These are phyloP conservation scores for Leucoraja erinaceus DNA, from an alignment of 2,113 vertebrate genomes.

Conservation along the genomic window DNA sequence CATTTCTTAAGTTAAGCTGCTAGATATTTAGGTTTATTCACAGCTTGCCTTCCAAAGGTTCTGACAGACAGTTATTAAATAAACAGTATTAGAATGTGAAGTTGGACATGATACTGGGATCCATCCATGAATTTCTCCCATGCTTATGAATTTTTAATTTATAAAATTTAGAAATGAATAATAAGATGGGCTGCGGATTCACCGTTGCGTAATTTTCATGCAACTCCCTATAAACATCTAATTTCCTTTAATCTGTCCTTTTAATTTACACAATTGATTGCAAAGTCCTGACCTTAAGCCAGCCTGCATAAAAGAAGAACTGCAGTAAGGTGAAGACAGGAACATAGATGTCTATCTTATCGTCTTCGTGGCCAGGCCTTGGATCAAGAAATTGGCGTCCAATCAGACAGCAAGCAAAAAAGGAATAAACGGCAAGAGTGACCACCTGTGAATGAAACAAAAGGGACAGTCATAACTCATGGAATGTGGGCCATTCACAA, in stretches of 20 bases:
- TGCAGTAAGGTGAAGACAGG: constrained; percentile 77
- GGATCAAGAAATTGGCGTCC: constrained; percentile 74
- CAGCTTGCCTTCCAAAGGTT: neutral
- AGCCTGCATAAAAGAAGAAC: constrained; percentile 83
- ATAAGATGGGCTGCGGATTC: neutral
- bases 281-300: constrained; percentile 70
- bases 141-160: neutral
- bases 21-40: neutral
- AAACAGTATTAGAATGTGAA: neutral
- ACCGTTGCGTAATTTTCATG: neutral
- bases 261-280: neutral
- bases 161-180: neutral
- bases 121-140: neutral
- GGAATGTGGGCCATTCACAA: neutral
- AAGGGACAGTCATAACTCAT: neutral
- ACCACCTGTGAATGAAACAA: constrained; percentile 62
- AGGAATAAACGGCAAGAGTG: constrained; percentile 77
- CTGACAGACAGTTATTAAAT: neutral
- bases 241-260: neutral
- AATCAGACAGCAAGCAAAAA: constrained; percentile 73
- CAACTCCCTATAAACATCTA: neutral
- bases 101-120: neutral
- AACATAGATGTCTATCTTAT: constrained; percentile 68
- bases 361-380: constrained; percentile 50
- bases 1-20: neutral